Percentiles rank a stretch among this genome's conserved stretches.
These are phyloP conservation scores for Microplitis deprimator DNA, from an alignment of 2,888 invertebrate genomes.

Conservation along the genomic window DNA sequence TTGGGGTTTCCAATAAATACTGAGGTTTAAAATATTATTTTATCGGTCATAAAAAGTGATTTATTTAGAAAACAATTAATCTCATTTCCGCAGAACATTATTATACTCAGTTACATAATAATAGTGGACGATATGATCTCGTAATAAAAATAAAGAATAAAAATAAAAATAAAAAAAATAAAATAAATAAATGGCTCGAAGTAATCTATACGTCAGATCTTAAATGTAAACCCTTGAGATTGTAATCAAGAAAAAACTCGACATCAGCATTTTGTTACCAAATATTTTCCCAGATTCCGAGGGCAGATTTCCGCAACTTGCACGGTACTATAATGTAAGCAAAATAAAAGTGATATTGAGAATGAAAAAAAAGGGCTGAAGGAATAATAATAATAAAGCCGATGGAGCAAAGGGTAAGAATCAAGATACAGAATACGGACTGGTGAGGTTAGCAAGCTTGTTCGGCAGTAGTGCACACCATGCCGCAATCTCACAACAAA, in stretches of 20 bases:
- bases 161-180: background rate
- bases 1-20: too few species aligned
- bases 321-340: background rate
- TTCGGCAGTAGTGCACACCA: background rate
- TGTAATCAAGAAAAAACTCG: background rate
- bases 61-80: too few species aligned
- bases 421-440: background rate
- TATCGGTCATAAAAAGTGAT: too few species aligned
- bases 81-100: background rate
- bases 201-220: background rate
- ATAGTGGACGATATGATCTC: background rate
- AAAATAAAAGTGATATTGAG: background rate
- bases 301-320: background rate
- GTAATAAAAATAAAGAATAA: background rate
- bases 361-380: background rate
- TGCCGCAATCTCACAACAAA: background rate
- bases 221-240: background rate
- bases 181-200: background rate
- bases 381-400: background rate
- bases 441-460: background rate
- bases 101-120: background rate
- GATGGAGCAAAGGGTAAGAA: background rate
- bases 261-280: conserved; percentile 1
- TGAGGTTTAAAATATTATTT: too few species aligned
- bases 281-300: background rate